phyloP scores from a whole-genome alignment of 2,113 vertebrate species.

The Nerophis lumbriciformis region DNA sequence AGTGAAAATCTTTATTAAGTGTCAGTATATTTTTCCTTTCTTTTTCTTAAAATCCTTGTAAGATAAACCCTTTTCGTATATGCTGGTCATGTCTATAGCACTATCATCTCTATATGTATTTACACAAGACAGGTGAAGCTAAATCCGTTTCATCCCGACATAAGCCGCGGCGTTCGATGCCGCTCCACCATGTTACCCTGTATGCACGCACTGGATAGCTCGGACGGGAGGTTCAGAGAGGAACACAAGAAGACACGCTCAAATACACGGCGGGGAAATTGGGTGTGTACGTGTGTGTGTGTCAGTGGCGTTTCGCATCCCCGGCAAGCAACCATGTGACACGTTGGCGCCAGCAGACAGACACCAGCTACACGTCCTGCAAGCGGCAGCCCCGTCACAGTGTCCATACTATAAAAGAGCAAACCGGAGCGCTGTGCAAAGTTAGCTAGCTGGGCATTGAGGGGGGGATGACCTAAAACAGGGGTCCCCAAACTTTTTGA shows the following conservation, averaged over 20 bases:
- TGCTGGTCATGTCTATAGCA: slow-evolving; percentile 42
- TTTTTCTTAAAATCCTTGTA: slow-evolving; percentile 43
- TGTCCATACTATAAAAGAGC: slow-evolving; percentile 63
- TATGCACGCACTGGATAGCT: slow-evolving; percentile 52
- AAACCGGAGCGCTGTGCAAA: slow-evolving; percentile 61
- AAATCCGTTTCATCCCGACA: slow-evolving; percentile 9
- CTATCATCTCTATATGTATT: slow-evolving; percentile 54
- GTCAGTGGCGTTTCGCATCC: slow-evolving; percentile 33
- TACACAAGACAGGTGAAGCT: slow-evolving; percentile 53
- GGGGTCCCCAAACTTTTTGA: too few relatives aligned
- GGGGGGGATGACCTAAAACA: not conserved
- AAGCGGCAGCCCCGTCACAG: slow-evolving; percentile 58
- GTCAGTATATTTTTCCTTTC: slow-evolving; percentile 43
- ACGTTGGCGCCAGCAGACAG: slow-evolving; percentile 39
- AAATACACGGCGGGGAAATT: slow-evolving; percentile 40
- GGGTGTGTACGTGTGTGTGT: slow-evolving; percentile 37
- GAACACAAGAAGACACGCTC: slow-evolving; percentile 29
- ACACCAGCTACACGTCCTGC: slow-evolving; percentile 38
- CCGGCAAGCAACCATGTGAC: slow-evolving; percentile 23
- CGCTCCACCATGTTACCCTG: slow-evolving; percentile 48
- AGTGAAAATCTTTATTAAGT: slow-evolving; percentile 73
- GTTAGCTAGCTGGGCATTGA: slow-evolving; percentile 53
- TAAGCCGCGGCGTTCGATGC: not conserved
- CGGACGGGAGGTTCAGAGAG: slow-evolving; percentile 26
- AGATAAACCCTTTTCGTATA: slow-evolving; percentile 30